These are phyloP conservation scores for Zaprionus lineosus DNA, from an alignment of 2,888 invertebrate species.

Conservation along the genomic window DNA sequence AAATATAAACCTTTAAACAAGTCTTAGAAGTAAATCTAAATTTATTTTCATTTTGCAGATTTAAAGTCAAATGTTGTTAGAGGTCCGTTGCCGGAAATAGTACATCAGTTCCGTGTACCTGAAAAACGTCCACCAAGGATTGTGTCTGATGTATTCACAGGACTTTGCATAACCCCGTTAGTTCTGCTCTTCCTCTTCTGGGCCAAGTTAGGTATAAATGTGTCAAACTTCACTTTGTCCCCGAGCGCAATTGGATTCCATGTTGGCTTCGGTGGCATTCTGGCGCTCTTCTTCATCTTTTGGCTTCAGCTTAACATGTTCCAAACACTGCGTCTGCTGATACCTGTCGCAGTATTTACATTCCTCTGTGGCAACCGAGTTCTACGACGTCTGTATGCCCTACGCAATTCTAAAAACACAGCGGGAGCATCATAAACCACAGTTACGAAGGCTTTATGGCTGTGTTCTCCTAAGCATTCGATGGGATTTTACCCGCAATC, in stretches of 20 bases:
- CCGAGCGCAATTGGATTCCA: slow-evolving; percentile 95
- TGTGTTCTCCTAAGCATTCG: slow-evolving; percentile 44
- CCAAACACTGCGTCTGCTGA: slow-evolving; percentile 94
- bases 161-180: slow-evolving; percentile 91
- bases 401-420: slow-evolving; percentile 68
- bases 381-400: slow-evolving; percentile 87
- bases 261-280: slow-evolving; percentile 93
- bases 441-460: slow-evolving; percentile 35
- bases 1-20: not conserved
- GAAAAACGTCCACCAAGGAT: slow-evolving; percentile 94
- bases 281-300: slow-evolving; percentile 93
- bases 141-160: slow-evolving; percentile 95
- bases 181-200: slow-evolving; percentile 92
- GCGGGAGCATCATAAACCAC: slow-evolving; percentile 29
- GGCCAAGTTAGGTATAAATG: slow-evolving; percentile 93
- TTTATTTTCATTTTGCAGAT: slow-evolving; percentile 47
- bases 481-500: slow-evolving; percentile 21
- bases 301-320: slow-evolving; percentile 98
- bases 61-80: slow-evolving; percentile 70
- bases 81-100: slow-evolving; percentile 85
- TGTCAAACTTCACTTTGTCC: slow-evolving; percentile 90
- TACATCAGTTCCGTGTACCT: slow-evolving; percentile 94
- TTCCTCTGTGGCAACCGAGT: slow-evolving; percentile 97
- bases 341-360: slow-evolving; percentile 92
- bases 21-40: not conserved